Base-by-base conservation (phyloP, 2,888 invertebrate species). In the Dione vanillae region DNA sequence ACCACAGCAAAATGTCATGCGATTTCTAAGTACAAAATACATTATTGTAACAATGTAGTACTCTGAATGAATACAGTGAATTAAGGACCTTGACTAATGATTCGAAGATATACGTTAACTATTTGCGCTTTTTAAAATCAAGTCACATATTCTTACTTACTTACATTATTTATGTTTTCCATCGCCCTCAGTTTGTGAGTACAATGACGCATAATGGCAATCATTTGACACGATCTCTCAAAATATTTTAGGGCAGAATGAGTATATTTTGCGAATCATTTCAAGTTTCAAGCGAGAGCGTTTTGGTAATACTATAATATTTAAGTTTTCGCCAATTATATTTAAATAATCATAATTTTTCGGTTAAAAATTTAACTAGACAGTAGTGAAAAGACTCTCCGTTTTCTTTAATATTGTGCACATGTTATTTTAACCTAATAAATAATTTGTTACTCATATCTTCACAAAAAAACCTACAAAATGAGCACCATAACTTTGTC, bases 181-280 rank as follows among this genome's bases (percentile, higher is more conserved):
- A 10, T 52, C 8, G 19, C 64, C 40, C 49, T 40, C 8, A 64
- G 35, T 49, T 64, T 49, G 47, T 16, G 49, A 19, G 64, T 14
- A 84, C 82, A 84, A 87, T 84, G 80, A 81, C 80, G 80, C 80
- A 83, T 86, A 88, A 87, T 88, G 84, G 81, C 56, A 83, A 88
- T 89, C 88, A 85, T 86, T 87, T 87, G 90, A 87, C 87, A 86
- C 82, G 84, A 89, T 89, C 89, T 88, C 82, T 87, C 85, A 86
- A 83, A 88, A 89, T 87, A 90, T 87, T 89, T 83, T 82, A 77
- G 79, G 81, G 78, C 78, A 72, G 81, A 85, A 85, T 85, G 81
- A 80, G 82, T 81, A 82, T 79, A 76, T 80, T 77, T 62, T 70
- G 74, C 40, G 8, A 67, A 67, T 27, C n/a, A 7, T 27, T n/a